These are phyloP conservation scores for Drosophila kambysellisi DNA, from an alignment of 2,888 invertebrate species.

Conservation along the genomic window DNA sequence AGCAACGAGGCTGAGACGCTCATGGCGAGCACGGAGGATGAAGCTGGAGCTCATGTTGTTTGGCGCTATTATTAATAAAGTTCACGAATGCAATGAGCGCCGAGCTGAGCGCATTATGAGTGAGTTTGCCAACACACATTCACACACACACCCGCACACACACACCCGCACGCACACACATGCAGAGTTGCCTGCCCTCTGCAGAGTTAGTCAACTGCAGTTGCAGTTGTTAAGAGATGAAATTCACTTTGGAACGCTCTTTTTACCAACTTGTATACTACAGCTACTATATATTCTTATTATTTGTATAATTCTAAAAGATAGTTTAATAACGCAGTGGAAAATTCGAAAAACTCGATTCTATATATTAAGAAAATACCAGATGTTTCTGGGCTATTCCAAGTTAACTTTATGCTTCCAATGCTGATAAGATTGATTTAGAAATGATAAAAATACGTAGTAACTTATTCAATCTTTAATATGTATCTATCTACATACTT, in stretches of 20 bases:
- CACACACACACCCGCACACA: constrained; percentile 10
- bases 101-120: constrained; percentile 75
- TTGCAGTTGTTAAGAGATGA: constrained; percentile 14
- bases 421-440: background rate
- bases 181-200: constrained; percentile 23
- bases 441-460: background rate
- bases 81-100: constrained; percentile 82
- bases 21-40: constrained; percentile 3
- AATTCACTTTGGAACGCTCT: constrained; percentile 23
- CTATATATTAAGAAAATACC: background rate
- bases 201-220: constrained; percentile 45
- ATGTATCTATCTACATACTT: background rate
- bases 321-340: background rate
- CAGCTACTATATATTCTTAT: background rate
- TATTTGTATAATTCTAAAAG: background rate
- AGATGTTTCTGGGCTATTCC: background rate
- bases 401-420: background rate
- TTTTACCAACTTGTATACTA: background rate
- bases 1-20: constrained; percentile 24
- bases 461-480: background rate
- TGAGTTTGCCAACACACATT: constrained; percentile 64
- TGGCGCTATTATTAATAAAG: constrained; percentile 82
- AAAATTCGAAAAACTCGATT: background rate
- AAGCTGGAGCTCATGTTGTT: constrained; percentile 66
- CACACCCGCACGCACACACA: constrained; percentile 12